Base-by-base conservation (phyloP, 2,113 vertebrate species). In the Nothoprocta perdicaria region DNA sequence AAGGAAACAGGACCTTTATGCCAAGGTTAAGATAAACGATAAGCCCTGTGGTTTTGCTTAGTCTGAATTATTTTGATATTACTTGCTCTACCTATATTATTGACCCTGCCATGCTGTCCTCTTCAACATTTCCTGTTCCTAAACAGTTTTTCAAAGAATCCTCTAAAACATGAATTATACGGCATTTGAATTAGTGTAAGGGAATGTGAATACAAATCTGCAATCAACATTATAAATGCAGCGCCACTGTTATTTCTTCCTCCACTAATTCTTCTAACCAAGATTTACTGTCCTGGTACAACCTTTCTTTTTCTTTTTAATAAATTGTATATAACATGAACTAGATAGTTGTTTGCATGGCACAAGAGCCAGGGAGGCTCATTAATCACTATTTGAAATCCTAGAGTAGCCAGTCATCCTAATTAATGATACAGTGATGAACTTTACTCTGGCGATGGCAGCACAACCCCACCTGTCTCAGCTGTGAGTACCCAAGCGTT, bases 311-410 rank as follows among this genome's bases (percentile, higher is more conserved):
- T 55, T 55, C 14, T 82, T 84, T 93, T 94, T 95, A 95, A 88
- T 94, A 97, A 94, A 94, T 96, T 96, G 93, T 94, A 94, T 88
- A 82, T 83, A 95, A 89, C 83, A 80, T 79, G 87, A 95, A 78
- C 93, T 96, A 92, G 81, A 90, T 93, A 94, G 88, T 89, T 95
- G 89, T 57, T 94, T 89, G 89, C 45, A 94, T 38, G 72, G 86
- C 94, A 52, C 85, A 78, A 58, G 82, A 94, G 35, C 8, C 95
- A 86, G 93, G 95, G 94, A 95, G 88, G 84, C 84, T 97, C 96
- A 94, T 97, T 97, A 97, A 96, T 97, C 95, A 96, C 88, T 87
- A 21, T 69, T 93, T 97, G 94, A 97, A 97, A 96, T 95, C 82
- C 82, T 95, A 87, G 69, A 53, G 65, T 95, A 90, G 95, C 93